Evolutionary conservation across 1,140 invertebrate genomes (phyloP), one percentile per base, ranked within the genome.

Genomic region (Patella vulgata): DNA sequence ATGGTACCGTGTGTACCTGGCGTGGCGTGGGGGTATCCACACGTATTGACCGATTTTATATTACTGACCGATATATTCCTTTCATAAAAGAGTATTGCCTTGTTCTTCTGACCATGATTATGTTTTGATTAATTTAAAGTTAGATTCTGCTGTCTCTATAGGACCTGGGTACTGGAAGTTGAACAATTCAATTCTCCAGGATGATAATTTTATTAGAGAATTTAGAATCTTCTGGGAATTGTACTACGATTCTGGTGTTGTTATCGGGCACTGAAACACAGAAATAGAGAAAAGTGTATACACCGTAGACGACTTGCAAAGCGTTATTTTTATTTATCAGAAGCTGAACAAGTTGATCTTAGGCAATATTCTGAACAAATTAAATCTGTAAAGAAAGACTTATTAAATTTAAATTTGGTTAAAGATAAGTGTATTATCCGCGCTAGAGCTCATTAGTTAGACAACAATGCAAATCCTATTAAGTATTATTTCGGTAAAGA

Each of bases 211-310:
- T 14, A 14, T 36, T 36, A 8, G 5, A 36, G 33, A 36, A 36
- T 36, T 36, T 36, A 36, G 33, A 36, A 5, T 8, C 6, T 36
- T 36, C 14, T 36, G 33, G 5, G 14, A 36, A 36, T 36, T 36
- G 14, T 36, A 36, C 14, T 36, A 57, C 27, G 31, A 61, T 19
- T 62, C 59, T 66, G 53, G 36, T 52, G 56, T n/a, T n/a, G n/a
- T n/a, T 60, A 43, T 12, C 50, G 31, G 70, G 58, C 63, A 52
- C 44, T 43, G 61, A 68, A 52, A 23, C 47, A n/a, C 60, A 61
- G 47, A 21, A 19, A 14, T 60, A 33, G 48, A 39, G 52, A 14
- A 59, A 43, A 12, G 25, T 25, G 14, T 36, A 33, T 9, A 19
- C 12, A 44, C 19, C 21, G 63, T 8, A 63, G 51, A 59, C 17